phyloP scores from a whole-genome alignment of 2,888 invertebrate species.

The Mesopsocus fuscifrons region DNA sequence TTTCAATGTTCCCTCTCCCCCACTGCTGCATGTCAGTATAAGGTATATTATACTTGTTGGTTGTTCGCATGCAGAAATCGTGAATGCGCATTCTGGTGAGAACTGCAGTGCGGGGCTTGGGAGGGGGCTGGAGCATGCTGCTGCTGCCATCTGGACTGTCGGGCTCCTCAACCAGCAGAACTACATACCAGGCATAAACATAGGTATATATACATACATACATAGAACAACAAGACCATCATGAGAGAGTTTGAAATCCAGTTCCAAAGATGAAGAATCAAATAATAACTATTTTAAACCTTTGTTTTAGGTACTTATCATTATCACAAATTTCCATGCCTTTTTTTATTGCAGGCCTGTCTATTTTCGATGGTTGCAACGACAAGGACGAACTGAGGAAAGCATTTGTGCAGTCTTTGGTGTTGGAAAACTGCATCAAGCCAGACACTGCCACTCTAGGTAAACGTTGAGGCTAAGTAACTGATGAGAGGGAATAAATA shows the following conservation, averaged over 20 bases:
- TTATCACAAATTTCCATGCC: too few species aligned
- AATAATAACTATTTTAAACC: too few species aligned
- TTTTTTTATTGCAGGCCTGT: slow-evolving; percentile 18
- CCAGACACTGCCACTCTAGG: slow-evolving; percentile 14
- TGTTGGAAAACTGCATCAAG: slow-evolving; percentile 19
- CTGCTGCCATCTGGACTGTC: slow-evolving; percentile 24
- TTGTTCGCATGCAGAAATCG: too few species aligned
- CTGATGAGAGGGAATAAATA: background rate
- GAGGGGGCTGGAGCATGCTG: slow-evolving; percentile 24
- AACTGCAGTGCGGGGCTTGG: slow-evolving; percentile 24
- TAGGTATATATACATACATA: too few species aligned
- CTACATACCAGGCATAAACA: slow-evolving; percentile 22
- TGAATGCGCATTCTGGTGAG: too few species aligned
- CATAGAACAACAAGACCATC: too few species aligned
- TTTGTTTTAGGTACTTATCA: too few species aligned
- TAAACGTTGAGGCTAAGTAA: slow-evolving; percentile 17
- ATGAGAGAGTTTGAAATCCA: too few species aligned
- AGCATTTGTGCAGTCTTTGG: slow-evolving; percentile 18
- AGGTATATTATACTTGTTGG: too few species aligned
- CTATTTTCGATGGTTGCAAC: slow-evolving; percentile 20
- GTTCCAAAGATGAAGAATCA: too few species aligned
- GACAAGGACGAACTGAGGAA: slow-evolving; percentile 16
- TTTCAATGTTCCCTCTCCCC: too few species aligned
- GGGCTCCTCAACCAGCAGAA: slow-evolving; percentile 24
- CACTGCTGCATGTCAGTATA: too few species aligned